These are phyloP conservation scores for Rhagonycha lutea DNA, from an alignment of 2,888 invertebrate genomes.

Conservation along the genomic window DNA sequence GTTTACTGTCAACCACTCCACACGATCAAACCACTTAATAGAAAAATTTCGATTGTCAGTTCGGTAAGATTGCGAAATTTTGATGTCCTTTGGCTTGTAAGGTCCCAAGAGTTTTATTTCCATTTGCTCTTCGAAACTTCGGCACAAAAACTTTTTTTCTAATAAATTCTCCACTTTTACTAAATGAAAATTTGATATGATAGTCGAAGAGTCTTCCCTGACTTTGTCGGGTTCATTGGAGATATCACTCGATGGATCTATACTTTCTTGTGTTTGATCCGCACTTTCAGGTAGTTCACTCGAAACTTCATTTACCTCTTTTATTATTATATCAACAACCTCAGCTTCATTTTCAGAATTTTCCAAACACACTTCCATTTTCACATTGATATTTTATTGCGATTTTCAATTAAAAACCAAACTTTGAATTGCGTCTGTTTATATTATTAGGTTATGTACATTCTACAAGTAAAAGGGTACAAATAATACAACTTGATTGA, in stretches of 20 bases:
- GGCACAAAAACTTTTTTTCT: neutral
- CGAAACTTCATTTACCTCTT: neutral
- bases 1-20: neutral
- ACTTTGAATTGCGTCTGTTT: neutral
- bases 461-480: too few species aligned
- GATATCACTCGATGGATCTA: neutral
- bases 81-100: neutral
- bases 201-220: neutral
- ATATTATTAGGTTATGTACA: neutral
- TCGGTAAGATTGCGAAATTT: neutral
- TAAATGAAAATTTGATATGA: neutral
- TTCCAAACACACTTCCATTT: neutral
- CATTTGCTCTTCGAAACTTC: neutral
- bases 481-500: too few species aligned
- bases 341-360: neutral
- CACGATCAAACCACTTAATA: neutral
- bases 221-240: neutral
- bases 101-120: neutral
- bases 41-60: neutral
- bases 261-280: neutral
- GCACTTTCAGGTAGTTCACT: neutral
- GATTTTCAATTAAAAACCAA: neutral
- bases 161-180: neutral
- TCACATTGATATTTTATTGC: neutral
- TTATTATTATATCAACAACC: neutral